phyloP scores from a whole-genome alignment of 2,113 vertebrate species.

The Pavo muticus region DNA sequence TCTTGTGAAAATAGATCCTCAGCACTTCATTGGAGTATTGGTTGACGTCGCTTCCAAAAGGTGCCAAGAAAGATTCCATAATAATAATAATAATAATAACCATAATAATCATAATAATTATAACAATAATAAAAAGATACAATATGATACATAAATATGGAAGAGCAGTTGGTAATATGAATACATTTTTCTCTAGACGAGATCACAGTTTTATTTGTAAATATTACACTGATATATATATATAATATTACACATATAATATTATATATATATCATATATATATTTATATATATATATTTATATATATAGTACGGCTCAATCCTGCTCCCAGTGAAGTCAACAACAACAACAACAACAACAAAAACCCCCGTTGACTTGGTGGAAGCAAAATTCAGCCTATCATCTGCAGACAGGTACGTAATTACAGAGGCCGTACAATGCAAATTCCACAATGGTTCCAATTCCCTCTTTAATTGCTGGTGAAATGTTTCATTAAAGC shows the following conservation, averaged over 20 bases:
- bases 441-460: conserved; percentile 74
- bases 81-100: conserved; percentile 71
- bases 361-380: conserved; percentile 27
- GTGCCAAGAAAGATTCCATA: conserved; percentile 81
- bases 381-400: conserved; percentile 74
- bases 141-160: conserved; percentile 86
- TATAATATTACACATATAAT: conserved; percentile 80
- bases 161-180: conserved; percentile 84
- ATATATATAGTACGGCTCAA: conserved; percentile 76
- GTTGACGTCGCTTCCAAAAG: conserved; percentile 84
- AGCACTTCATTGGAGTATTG: conserved; percentile 82
- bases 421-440: conserved; percentile 79
- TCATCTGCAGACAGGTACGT: conserved; percentile 78
- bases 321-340: conserved; percentile 64
- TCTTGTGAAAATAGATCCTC: conserved; percentile 83
- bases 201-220: conserved; percentile 89
- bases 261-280: conserved; percentile 82
- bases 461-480: conserved; percentile 77
- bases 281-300: conserved; percentile 76
- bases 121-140: conserved; percentile 83
- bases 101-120: conserved; percentile 80
- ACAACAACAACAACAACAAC: background rate
- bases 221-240: conserved; percentile 83
- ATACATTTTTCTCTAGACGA: conserved; percentile 84
- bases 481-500: conserved; percentile 75